Evolutionary conservation across 2,113 vertebrate species (phyloP), one percentile per base, ranked within the genome.

Genomic region (Tragulus kanchil): DNA sequence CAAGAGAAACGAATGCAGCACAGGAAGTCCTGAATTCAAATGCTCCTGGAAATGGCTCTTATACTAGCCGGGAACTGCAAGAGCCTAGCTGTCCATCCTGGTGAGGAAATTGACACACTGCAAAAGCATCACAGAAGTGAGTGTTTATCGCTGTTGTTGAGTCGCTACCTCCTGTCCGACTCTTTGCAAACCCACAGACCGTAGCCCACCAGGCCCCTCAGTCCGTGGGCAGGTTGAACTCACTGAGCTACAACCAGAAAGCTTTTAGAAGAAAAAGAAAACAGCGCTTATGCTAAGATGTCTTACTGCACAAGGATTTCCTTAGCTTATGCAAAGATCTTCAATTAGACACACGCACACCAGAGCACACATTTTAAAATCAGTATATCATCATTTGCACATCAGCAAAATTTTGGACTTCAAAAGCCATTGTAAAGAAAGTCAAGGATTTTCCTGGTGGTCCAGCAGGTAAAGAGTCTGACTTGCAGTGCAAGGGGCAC

Each of bases 121-220:
- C 9, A 12, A 1, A 23, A 11, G 21, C 14, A 1, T 23, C 23
- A 2, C 0, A 12, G 13, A 9, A 0, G 54, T 7, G 58, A 42
- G 8, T 3, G 36, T 42, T 73, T 45, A 36, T 36, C 36, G 42
- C 25, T 45, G 69, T 13, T 73, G 11, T 73, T 25, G 42, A 23
- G 42, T 73, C 31, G 21, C 69, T 7, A 45, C 12, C 3, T 73
- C 69, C 69, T 45, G 69, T 45, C 69, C 42, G 69, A 21, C 10
- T 73, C 10, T 45, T 73, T 73, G 69, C 25, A 6, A 45, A 3
- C 11, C 69, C 21, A 73, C 45, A 11, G 36, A 73, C 42, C 7
- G 21, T 25, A 45, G 11, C 21, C 69, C 1, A 0, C 42, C 69
- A 25, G 42, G 36, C 42, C 45, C 69, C 19, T 73, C 69, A 45